phyloP scores from a whole-genome alignment of 2,113 vertebrate species.

The Cinclus mexicanus region DNA sequence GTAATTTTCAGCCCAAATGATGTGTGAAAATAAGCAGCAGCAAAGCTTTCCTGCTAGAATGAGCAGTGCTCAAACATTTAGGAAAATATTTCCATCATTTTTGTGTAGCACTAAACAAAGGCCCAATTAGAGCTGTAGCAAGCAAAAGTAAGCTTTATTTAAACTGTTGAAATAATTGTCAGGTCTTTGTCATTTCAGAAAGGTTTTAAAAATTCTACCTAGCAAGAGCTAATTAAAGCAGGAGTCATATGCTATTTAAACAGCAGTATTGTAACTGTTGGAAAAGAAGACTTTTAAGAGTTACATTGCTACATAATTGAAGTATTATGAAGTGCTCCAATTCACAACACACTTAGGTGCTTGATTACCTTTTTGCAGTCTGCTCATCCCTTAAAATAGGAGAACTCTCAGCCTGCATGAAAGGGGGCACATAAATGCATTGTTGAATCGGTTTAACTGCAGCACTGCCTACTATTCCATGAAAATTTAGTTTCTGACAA shows the following conservation, averaged over 20 bases:
- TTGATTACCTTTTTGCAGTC: background rate
- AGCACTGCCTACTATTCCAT: background rate
- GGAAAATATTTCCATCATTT: background rate
- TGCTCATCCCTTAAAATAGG: background rate
- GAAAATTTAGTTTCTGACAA: background rate
- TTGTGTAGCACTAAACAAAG: background rate
- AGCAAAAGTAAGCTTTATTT: background rate
- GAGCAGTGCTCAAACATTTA: background rate
- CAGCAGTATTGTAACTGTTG: background rate
- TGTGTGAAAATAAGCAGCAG: background rate
- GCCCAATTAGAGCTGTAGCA: background rate
- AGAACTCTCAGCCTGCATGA: background rate
- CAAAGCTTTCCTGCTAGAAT: background rate
- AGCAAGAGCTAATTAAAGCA: background rate
- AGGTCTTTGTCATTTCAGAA: background rate
- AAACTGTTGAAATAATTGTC: background rate
- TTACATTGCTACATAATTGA: background rate
- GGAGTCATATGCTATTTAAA: background rate
- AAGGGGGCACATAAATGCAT: background rate
- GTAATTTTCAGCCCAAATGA: background rate
- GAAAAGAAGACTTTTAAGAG: background rate
- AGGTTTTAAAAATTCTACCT: background rate
- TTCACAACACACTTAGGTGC: background rate
- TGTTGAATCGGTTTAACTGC: background rate
- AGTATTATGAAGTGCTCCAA: background rate